Conservation (phyloP, 2,113 vertebrate genomes). For the Chloebia gouldiae region DNA sequence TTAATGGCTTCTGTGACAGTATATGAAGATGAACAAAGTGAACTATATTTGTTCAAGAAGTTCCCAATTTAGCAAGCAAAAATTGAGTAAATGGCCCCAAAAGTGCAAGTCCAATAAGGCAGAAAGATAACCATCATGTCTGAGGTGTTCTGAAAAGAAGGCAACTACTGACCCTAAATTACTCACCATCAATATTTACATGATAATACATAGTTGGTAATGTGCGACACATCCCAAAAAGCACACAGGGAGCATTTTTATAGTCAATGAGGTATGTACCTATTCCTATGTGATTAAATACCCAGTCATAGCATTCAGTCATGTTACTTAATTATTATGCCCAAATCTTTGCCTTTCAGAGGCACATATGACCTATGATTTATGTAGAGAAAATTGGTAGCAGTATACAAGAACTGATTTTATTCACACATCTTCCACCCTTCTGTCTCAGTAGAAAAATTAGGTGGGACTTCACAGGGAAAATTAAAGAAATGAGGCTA, state of each 20-base stretch:
- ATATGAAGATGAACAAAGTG: neutral
- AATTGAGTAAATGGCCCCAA: neutral
- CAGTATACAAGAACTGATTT: neutral
- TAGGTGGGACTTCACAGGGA: neutral
- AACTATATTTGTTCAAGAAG: neutral
- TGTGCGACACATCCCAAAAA: neutral
- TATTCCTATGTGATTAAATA: constrained; percentile 26
- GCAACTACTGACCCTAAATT: neutral
- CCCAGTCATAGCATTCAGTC: neutral
- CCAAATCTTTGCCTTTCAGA: neutral
- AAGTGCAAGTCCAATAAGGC: neutral
- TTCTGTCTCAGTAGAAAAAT: neutral
- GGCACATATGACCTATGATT: neutral
- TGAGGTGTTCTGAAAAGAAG: neutral
- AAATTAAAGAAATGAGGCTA: neutral
- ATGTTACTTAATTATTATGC: constrained; percentile 3
- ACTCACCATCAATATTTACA: neutral
- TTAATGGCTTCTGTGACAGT: neutral
- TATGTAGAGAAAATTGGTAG: neutral
- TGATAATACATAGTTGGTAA: neutral
- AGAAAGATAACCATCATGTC: neutral
- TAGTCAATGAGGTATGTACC: constrained; percentile 27
- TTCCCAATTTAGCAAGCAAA: neutral
- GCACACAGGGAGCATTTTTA: neutral
- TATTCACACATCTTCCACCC: neutral